These are phyloP conservation scores for Palloptera scutellata DNA, from an alignment of 2,888 invertebrate genomes.

Conservation along the genomic window DNA sequence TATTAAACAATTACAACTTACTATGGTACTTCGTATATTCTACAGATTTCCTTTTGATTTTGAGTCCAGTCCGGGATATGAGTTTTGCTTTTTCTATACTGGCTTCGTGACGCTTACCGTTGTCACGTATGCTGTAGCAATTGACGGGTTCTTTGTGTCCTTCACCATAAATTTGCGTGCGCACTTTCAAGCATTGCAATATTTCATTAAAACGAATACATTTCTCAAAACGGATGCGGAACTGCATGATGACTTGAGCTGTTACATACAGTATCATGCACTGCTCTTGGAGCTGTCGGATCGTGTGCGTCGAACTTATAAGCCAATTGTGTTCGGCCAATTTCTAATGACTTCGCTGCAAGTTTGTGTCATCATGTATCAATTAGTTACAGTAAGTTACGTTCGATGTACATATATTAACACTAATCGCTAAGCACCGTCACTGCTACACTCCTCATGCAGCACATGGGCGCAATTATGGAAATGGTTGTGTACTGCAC, in stretches of 20 bases:
- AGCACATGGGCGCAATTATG: constrained; percentile 52
- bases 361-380: constrained; percentile 60
- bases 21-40: not conserved
- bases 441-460: constrained; percentile 4
- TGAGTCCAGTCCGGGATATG: constrained; percentile 52
- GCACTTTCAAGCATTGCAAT: constrained; percentile 54
- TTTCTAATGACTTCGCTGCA: constrained; percentile 60
- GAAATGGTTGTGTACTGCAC: constrained; percentile 49
- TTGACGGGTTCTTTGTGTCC: constrained; percentile 56
- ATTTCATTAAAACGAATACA: constrained; percentile 38
- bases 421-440: not conserved
- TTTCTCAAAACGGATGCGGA: constrained; percentile 33
- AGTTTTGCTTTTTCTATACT: constrained; percentile 50
- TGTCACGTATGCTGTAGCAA: constrained; percentile 52
- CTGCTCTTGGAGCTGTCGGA: constrained; percentile 47
- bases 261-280: constrained; percentile 50
- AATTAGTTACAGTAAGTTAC: constrained; percentile 53
- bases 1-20: not conserved
- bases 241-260: constrained; percentile 40
- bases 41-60: constrained; percentile 55
- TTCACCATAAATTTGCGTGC: constrained; percentile 56
- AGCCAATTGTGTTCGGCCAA: constrained; percentile 58
- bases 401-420: not conserved
- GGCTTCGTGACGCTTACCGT: constrained; percentile 48
- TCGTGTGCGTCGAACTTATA: constrained; percentile 48